phyloP scores from a whole-genome alignment of 2,113 vertebrate species.

The Hemiprocne comata region DNA sequence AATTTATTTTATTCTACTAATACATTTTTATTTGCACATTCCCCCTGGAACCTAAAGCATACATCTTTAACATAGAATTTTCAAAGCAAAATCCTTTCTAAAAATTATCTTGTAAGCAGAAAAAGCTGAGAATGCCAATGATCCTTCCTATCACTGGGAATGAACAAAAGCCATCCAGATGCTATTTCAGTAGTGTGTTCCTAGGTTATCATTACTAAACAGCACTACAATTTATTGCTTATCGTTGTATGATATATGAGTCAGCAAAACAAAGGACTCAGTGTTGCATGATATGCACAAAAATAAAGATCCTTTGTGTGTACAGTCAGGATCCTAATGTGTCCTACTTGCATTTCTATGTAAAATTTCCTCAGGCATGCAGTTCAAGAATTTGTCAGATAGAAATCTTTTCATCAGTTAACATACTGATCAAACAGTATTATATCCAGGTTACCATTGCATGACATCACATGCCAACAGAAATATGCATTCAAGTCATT shows the following conservation, averaged over 20 bases:
- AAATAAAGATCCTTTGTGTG: conserved; percentile 38
- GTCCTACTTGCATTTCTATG: background rate
- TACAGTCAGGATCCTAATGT: background rate
- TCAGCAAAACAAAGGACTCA: conserved; percentile 41
- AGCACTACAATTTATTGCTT: background rate
- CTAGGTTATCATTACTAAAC: conserved; percentile 13
- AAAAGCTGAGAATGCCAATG: background rate
- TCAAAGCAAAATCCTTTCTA: background rate
- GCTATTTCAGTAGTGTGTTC: background rate
- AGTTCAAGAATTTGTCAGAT: background rate
- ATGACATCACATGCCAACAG: background rate
- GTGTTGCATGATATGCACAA: conserved; percentile 2
- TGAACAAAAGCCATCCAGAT: background rate
- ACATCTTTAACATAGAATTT: background rate
- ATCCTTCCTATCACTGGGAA: background rate
- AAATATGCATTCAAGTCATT: background rate
- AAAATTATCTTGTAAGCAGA: background rate
- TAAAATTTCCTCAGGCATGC: background rate
- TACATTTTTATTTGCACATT: background rate
- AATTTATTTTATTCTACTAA: background rate
- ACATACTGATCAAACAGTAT: background rate
- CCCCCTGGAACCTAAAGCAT: background rate
- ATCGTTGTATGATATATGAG: background rate
- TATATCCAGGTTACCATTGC: background rate
- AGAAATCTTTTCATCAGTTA: background rate